phyloP scores from a whole-genome alignment of 2,113 vertebrate species.

The Geothlypis trichas region DNA sequence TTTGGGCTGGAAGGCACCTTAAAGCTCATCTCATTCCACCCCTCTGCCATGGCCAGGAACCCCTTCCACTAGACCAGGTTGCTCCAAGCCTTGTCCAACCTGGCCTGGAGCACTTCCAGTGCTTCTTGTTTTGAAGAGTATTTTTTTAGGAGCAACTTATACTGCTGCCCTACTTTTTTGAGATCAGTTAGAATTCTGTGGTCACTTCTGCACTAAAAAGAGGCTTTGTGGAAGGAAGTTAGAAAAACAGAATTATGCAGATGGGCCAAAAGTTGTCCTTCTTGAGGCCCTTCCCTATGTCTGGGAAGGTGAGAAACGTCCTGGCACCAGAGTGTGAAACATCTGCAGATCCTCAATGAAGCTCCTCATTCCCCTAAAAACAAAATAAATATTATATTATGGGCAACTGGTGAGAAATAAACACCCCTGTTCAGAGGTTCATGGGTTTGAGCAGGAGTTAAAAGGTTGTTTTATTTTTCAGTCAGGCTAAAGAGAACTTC shows the following conservation, averaged over 20 bases:
- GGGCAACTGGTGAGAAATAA: neutral
- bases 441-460: neutral
- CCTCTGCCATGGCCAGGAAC: neutral
- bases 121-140: neutral
- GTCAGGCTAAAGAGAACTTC: neutral
- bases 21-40: neutral
- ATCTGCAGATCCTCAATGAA: constrained; percentile 19
- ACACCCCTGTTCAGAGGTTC: neutral
- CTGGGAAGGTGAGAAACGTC: constrained; percentile 29
- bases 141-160: neutral
- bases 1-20: neutral
- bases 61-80: neutral
- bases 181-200: neutral
- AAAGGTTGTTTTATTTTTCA: neutral
- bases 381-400: neutral
- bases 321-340: neutral
- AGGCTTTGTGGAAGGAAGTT: neutral
- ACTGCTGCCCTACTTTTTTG: neutral
- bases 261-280: neutral
- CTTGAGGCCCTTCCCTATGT: neutral
- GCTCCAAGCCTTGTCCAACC: neutral
- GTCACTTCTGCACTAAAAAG: neutral
- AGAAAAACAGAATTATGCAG: neutral
- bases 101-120: neutral
- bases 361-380: neutral